Percentiles rank a stretch among this genome's conserved stretches.
These are phyloP conservation scores for Salpingus planirostris DNA, from an alignment of 2,888 invertebrate species.

Conservation along the genomic window DNA sequence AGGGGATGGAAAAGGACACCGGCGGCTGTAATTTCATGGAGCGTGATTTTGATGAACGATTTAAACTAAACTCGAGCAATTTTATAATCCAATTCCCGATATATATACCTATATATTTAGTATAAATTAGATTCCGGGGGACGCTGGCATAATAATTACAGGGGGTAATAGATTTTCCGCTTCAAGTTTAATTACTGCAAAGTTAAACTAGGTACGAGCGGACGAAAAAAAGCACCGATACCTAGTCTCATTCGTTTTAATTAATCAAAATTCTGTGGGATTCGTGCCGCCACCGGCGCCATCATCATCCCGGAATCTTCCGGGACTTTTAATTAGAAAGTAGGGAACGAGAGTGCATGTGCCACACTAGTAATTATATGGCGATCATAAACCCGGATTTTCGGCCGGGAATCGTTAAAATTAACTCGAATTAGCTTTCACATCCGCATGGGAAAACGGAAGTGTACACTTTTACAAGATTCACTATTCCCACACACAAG, in stretches of 20 bases:
- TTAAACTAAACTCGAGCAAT: constrained; percentile 17
- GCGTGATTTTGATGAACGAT: constrained; percentile 21
- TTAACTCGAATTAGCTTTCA: no score
- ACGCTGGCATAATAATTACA: constrained; percentile 15
- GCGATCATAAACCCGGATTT: no score
- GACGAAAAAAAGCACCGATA: constrained; percentile 8
- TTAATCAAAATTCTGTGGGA: constrained; percentile 14
- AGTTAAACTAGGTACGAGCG: no score
- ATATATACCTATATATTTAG: constrained; percentile 18
- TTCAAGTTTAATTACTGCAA: constrained; percentile 11
- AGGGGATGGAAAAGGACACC: constrained; percentile 11
- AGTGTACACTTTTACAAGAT: no score
- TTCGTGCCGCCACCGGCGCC: no score
- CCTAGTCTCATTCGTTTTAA: constrained; percentile 11
- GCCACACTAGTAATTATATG: no score
- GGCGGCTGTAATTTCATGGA: constrained; percentile 20
- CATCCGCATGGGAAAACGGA: no score
- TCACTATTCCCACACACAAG: no score
- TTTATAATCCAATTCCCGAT: constrained; percentile 21
- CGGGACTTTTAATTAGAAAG: neutral
- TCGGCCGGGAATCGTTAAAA: no score
- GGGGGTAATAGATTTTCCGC: constrained; percentile 13
- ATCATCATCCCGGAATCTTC: no score
- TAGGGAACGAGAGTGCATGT: constrained; percentile 1
- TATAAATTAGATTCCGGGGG: constrained; percentile 20